Base-by-base conservation (phyloP, 1,140 invertebrate genomes). In the Pseudoatta argentina region DNA sequence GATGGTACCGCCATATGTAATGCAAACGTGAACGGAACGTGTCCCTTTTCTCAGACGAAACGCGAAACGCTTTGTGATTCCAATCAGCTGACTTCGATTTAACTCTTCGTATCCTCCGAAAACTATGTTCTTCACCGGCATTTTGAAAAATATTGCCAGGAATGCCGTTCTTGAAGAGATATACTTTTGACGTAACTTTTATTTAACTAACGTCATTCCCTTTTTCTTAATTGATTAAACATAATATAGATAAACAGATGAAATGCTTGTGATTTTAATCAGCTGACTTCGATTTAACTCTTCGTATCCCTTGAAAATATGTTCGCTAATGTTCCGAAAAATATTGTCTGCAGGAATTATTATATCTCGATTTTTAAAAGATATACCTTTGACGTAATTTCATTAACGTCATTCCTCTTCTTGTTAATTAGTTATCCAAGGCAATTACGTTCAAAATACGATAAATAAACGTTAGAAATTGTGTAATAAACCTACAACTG, bases 41-140 rank as follows among this genome's bases (percentile, higher is more conserved):
- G 48, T 82, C 59, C 53, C 66, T 72, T 7, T 69, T 89, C 67
- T 79, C 57, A 72, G 63, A 30, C 88, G 88, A 86, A 91, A 51
- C 44, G 27, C 39, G 30, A 86, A 88, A 64, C 34, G 55, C 64
- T 78, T 63, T 61, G 77, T 72, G 55, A 18, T 34, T 51, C 55
- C 30, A 30, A 71, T 88, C 89, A 91, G 87, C 85, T 90, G 90
- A 91, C 64, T 77, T 67, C 4, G 16, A 44, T 48, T 51, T 34
- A 48, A 77, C 30, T 12, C 57, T 48, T n/a, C 12, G 4, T 12
- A n/a, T 48, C 12, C 48, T 48, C 10, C 16, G 4, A 66, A n/a
- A 21, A n/a, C 24, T 44, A 5, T 4, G 0, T 34, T 39, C 34
- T 10, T 57, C 8, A 7, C 2, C 8, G 7, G 6, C 18, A 18